Conservation (phyloP, 2,888 invertebrate genomes). For the Caenorhabditis wallacei region DNA sequence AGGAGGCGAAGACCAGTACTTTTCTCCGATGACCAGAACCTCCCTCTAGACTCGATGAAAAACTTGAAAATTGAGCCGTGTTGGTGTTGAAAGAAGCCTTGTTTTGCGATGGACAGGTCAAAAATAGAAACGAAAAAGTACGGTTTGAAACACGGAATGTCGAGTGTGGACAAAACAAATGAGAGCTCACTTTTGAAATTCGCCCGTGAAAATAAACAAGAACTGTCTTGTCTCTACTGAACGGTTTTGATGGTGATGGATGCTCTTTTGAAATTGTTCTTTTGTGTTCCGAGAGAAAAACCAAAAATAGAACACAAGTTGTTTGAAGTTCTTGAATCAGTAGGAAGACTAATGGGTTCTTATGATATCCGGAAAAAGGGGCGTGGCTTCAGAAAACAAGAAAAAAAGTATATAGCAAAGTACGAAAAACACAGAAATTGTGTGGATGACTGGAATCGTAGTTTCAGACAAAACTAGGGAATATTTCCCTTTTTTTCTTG, state of each 20-base stretch:
- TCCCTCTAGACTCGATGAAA: not conserved
- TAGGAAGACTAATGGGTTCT: too few relatives aligned
- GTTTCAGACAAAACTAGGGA: too few relatives aligned
- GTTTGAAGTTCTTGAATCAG: too few relatives aligned
- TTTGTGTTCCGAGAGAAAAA: slow-evolving; percentile 27
- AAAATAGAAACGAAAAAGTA: slow-evolving; percentile 40
- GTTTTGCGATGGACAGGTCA: not conserved
- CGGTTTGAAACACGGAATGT: slow-evolving; percentile 48
- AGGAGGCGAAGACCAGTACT: slow-evolving; percentile 32
- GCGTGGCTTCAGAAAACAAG: too few relatives aligned
- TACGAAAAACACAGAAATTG: too few relatives aligned
- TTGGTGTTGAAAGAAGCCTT: not conserved
- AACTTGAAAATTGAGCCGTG: slow-evolving; percentile 51
- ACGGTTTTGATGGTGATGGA: too few relatives aligned
- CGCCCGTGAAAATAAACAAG: slow-evolving; percentile 45
- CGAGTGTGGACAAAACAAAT: slow-evolving; percentile 5
- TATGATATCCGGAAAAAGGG: too few relatives aligned
- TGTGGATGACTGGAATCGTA: too few relatives aligned
- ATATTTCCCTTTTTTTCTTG: too few relatives aligned
- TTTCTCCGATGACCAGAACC: slow-evolving; percentile 33
- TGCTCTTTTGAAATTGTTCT: slow-evolving; percentile 34
- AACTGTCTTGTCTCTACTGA: slow-evolving; percentile 10
- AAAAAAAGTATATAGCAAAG: too few relatives aligned
- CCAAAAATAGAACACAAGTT: slow-evolving; percentile 29
- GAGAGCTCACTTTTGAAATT: slow-evolving; percentile 43